Percentiles rank a stretch among this genome's conserved stretches.
Evolutionary conservation across 2,797 vertebrate species (phyloP).

Genomic region (Discoglossus pictus): DNA sequence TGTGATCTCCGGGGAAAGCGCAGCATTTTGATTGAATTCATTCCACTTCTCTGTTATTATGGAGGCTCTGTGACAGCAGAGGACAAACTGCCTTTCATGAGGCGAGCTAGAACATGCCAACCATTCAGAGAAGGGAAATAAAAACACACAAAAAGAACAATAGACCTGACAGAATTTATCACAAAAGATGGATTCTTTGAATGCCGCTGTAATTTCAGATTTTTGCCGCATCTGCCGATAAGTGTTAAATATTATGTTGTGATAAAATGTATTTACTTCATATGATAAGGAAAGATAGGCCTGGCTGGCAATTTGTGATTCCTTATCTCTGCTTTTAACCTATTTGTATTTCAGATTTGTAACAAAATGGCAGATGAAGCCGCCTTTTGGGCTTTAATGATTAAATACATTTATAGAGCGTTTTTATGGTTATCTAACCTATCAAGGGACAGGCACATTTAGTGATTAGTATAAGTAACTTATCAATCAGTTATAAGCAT

Average conservation of each 20-base stretch:
- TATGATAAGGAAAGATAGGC: slow-evolving; percentile 1
- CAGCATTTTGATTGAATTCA: slow-evolving; percentile 58
- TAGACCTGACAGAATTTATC: slow-evolving; percentile 54
- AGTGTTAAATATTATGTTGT: slow-evolving; percentile 31
- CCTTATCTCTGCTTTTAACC: not conserved
- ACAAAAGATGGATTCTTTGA: slow-evolving; percentile 55
- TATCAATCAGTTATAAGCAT: no score
- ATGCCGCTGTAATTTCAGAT: slow-evolving; percentile 38
- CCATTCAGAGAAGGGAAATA: slow-evolving; percentile 53
- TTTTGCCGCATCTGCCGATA: slow-evolving; percentile 4
- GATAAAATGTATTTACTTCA: slow-evolving; percentile 25
- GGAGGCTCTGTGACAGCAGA: slow-evolving; percentile 57
- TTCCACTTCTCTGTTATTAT: slow-evolving; percentile 58
- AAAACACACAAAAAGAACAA: slow-evolving; percentile 54
- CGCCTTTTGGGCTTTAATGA: not conserved
- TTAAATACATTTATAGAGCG: not conserved
- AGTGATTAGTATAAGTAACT: no score
- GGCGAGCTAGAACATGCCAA: slow-evolving; percentile 54
- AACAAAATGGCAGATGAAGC: not conserved
- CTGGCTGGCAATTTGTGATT: slow-evolving; percentile 9
- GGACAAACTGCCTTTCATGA: slow-evolving; percentile 62
- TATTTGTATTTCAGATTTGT: slow-evolving; percentile 3
- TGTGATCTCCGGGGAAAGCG: slow-evolving; percentile 45
- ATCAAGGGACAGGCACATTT: no score
- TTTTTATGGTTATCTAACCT: no score